Evolutionary conservation across 2,797 vertebrate species (phyloP).

Genomic region (Enteromius thamalakanensis): DNA sequence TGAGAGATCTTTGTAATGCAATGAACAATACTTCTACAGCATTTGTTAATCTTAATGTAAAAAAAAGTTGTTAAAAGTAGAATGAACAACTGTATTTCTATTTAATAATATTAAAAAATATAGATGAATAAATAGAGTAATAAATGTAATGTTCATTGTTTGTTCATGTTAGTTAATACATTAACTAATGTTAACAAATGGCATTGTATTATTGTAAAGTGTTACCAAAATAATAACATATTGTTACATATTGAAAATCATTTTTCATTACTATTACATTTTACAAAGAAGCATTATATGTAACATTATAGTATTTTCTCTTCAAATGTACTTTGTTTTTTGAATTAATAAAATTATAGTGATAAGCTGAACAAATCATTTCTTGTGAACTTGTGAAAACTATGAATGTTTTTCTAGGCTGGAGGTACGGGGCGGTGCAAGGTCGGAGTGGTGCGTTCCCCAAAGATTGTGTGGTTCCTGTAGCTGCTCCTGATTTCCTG

Average conservation of each 20-base stretch:
- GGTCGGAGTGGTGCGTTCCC: conserved; percentile 88
- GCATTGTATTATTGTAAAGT: too few species aligned
- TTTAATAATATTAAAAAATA: too few species aligned
- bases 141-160: too few species aligned
- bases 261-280: neutral
- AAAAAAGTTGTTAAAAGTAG: too few species aligned
- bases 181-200: too few species aligned
- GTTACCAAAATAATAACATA: neutral
- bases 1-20: neutral
- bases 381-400: too few species aligned
- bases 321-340: neutral
- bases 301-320: neutral
- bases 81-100: too few species aligned
- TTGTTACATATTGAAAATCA: too few species aligned
- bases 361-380: neutral
- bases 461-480: conserved; percentile 82
- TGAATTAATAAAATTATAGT: neutral
- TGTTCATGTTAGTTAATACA: too few species aligned
- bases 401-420: conserved; percentile 77
- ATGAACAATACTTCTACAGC: neutral
- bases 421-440: conserved; percentile 92
- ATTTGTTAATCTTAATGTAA: too few species aligned
- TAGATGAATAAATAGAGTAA: too few species aligned
- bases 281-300: neutral
- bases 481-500: conserved; percentile 88